Base-by-base conservation (phyloP, 2,888 invertebrate species). In the Oscheius sp. region DNA sequence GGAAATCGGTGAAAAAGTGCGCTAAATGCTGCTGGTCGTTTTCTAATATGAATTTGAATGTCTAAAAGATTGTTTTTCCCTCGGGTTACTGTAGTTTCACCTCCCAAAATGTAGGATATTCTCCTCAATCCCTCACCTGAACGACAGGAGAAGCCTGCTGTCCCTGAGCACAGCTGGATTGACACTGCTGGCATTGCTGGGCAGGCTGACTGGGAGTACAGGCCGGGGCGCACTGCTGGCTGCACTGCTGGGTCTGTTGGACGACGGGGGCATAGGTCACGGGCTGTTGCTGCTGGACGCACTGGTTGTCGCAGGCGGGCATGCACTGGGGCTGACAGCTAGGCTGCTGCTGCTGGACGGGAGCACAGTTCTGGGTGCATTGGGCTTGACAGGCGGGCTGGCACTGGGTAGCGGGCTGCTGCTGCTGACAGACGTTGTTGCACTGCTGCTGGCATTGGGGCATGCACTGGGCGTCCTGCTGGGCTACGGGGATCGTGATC, bases 371-470 rank as follows among this genome's bases (percentile, higher is more conserved):
- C 47, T 59, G 51, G 29, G 35, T 1, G 55, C 78, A 78, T 47
- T 78, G 78, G 33, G 70, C 50, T 11, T 75, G 70, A 60, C 76
- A 79, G 21, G 47, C 59, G 13, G 65, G 76, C 57, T 78, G 75
- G 74, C 75, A 76, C 63, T 79, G 79, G 11, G 76, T 63, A 11
- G 48, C 65, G 42, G 76, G 75, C 57, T 75, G 75, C 60, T 78
- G 78, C 48, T 73, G 75, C 50, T 62, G 68, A 51, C 80, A 80
- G 57, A 71, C 65, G 58, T 75, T 73, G 57, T 73, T 74, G 75
- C 74, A 76, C 57, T 76, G 76, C 50, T 76, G 73, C 74, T 78
- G 75, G 73, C 81, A 81, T 48, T 79, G 79, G 58, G 75, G 79
- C 47, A 65, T 71, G 59, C 81, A 81, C 63, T 79, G 74, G 48